Percentiles rank a stretch among this genome's conserved stretches.
phyloP scores from a whole-genome alignment of 2,797 vertebrate species.

The Aulostomus chinensis region DNA sequence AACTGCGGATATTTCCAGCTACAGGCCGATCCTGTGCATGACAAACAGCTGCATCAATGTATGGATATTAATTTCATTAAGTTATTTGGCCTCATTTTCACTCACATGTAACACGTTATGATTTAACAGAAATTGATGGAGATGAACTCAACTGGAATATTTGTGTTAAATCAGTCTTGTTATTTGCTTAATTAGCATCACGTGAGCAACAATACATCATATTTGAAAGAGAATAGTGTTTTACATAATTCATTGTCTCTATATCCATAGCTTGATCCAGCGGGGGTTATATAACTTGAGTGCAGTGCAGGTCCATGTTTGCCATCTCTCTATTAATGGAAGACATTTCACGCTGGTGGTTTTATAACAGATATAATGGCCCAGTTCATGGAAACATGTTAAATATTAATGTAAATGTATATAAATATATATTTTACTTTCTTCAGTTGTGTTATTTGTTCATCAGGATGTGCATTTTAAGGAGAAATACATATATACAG shows the following conservation, averaged over 20 bases:
- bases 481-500: too few species aligned
- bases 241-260: constrained; percentile 49
- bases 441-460: not conserved
- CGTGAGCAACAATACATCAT: not conserved
- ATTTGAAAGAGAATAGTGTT: not conserved
- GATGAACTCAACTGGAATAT: not conserved
- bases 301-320: constrained; percentile 21
- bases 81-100: too few species aligned
- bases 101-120: too few species aligned
- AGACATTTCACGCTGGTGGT: constrained; percentile 8
- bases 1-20: constrained; percentile 3
- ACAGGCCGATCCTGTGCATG: not conserved
- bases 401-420: constrained; percentile 35
- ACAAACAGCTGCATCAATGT: not conserved
- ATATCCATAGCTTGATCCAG: constrained; percentile 18
- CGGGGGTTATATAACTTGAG: constrained; percentile 29
- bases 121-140: too few species aligned
- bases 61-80: constrained; percentile 1
- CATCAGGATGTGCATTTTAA: too few species aligned
- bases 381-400: constrained; percentile 18
- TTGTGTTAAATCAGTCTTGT: not conserved
- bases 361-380: constrained; percentile 25
- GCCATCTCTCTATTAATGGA: constrained; percentile 32
- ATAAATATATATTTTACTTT: not conserved
- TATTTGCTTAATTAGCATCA: not conserved